Evolutionary conservation across 2,797 vertebrate genomes (phyloP).

Genomic region (Hafferia zeledoni): DNA sequence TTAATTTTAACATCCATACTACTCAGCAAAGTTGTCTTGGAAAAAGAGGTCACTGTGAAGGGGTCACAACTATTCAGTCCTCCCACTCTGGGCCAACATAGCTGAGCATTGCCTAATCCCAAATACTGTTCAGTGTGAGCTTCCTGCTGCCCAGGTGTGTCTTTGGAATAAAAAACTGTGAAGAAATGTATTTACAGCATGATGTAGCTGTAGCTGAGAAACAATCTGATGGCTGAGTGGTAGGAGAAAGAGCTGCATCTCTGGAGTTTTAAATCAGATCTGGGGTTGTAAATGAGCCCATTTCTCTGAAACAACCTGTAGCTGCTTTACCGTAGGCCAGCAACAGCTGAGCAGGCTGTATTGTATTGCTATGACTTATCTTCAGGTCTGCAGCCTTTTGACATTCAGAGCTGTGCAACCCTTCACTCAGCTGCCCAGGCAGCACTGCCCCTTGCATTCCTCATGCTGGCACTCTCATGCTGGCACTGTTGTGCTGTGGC

Average conservation of each 20-base stretch:
- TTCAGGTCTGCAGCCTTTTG: not conserved
- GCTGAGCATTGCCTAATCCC: not conserved
- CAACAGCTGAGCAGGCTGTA: accelerated
- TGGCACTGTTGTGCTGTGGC: too few relatives aligned
- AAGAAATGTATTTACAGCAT: not conserved
- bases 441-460: not conserved
- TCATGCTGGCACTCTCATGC: not conserved
- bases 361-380: not conserved
- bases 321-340: not conserved
- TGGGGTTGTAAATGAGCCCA: not conserved
- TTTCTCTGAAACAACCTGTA: not conserved
- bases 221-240: not conserved
- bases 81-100: not conserved
- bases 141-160: not conserved
- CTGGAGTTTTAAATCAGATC: not conserved
- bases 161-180: not conserved
- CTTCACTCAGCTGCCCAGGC: not conserved
- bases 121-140: not conserved
- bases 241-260: not conserved
- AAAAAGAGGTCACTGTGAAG: not conserved
- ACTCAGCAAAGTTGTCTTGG: not conserved
- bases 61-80: not conserved
- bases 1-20: not conserved
- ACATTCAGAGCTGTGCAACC: not conserved
- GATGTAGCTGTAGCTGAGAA: not conserved